These are phyloP conservation scores for Micromussa lordhowensis DNA, from an alignment of 92 coral and sea anemone species.

Conservation along the genomic window DNA sequence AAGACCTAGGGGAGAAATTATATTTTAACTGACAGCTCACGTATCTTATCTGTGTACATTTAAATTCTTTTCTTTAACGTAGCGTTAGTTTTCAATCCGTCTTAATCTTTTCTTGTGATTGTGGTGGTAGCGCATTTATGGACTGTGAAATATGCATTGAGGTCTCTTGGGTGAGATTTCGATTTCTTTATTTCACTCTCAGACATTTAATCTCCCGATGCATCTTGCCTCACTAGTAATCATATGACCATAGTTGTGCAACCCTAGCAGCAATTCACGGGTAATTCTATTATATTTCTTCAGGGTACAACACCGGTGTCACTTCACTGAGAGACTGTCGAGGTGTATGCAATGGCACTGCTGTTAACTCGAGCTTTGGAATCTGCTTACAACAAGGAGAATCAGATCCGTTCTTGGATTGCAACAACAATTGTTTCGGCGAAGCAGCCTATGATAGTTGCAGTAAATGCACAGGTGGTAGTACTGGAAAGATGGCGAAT, in stretches of 20 bases:
- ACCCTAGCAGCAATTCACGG: background rate
- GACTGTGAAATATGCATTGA: slow-evolving; percentile 27
- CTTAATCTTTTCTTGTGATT: background rate
- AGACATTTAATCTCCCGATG: background rate
- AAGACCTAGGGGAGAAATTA: no score
- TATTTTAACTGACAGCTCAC: no score
- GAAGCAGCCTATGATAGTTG: slow-evolving; percentile 54
- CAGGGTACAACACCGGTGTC: slow-evolving; percentile 17
- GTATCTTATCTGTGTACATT: background rate
- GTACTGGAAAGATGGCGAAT: slow-evolving; percentile 55
- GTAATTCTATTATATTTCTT: background rate
- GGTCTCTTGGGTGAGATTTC: slow-evolving; percentile 21
- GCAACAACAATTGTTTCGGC: slow-evolving; percentile 65
- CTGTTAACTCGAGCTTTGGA: slow-evolving; percentile 33
- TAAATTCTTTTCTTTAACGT: background rate
- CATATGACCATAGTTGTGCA: background rate
- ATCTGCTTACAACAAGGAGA: slow-evolving; percentile 12
- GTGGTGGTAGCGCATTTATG: background rate
- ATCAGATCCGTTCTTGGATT: slow-evolving; percentile 42
- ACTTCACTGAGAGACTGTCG: slow-evolving; percentile 27
- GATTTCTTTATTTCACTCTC: background rate
- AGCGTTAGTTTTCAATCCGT: background rate
- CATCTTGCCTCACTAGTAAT: background rate
- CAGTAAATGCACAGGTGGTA: slow-evolving; percentile 69
- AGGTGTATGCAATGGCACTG: slow-evolving; percentile 40